Conservation (phyloP, 2,888 invertebrate genomes). For the Agapostemon virescens region DNA sequence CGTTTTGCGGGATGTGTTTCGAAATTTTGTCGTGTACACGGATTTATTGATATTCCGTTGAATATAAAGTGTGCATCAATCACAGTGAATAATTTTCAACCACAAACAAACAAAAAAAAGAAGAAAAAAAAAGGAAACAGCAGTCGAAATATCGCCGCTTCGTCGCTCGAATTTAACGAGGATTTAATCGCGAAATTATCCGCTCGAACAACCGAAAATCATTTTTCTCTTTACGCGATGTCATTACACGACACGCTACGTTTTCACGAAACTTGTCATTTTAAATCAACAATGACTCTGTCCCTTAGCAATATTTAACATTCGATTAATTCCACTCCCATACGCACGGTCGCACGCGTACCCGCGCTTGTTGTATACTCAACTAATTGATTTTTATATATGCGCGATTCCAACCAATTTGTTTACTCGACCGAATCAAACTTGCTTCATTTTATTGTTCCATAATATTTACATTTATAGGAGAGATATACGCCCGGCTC, state of each 20-base stretch:
- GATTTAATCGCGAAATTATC: constrained; percentile 16
- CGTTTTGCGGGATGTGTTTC: background rate
- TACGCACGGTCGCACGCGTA: background rate
- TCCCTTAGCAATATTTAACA: background rate
- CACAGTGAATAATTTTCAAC: constrained; percentile 13
- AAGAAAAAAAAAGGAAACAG: too few relatives aligned
- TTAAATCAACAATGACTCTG: background rate
- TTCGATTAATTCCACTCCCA: background rate
- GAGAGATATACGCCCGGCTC: background rate
- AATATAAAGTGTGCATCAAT: constrained; percentile 11
- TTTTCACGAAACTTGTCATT: background rate
- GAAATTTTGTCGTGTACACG: background rate
- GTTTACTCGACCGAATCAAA: background rate
- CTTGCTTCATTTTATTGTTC: background rate
- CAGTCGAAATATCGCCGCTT: background rate
- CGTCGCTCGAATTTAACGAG: constrained; percentile 2
- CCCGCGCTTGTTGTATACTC: background rate
- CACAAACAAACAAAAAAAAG: too few relatives aligned
- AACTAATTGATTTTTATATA: constrained; percentile 8
- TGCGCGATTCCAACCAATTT: background rate
- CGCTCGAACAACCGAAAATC: background rate
- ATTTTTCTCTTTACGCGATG: background rate
- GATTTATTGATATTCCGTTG: constrained; percentile 17
- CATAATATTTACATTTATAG: background rate
- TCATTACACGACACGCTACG: background rate